These are phyloP conservation scores for Chesias legatella DNA, from an alignment of 2,888 invertebrate species.

Conservation along the genomic window DNA sequence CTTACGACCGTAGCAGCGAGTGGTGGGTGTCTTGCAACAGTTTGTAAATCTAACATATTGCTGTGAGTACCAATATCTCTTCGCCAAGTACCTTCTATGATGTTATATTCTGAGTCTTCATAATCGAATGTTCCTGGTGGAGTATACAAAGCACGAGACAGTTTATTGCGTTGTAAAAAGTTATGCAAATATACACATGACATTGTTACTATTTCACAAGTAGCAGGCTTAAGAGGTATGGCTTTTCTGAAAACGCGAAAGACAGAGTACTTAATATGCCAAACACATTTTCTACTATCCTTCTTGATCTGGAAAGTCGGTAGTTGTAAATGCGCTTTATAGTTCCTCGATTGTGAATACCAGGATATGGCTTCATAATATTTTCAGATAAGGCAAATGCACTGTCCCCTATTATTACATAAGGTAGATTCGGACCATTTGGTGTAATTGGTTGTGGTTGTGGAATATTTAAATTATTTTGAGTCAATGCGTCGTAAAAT, in stretches of 20 bases:
- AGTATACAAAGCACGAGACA: no score
- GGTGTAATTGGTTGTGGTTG: background rate
- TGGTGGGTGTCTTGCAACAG: no score
- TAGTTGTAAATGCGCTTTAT: slow-evolving; percentile 17
- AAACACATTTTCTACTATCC: slow-evolving; percentile 22
- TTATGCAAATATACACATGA: slow-evolving; percentile 32
- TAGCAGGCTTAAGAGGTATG: slow-evolving; percentile 3
- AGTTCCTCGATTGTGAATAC: slow-evolving; percentile 13
- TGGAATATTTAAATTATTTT: slow-evolving; percentile 19
- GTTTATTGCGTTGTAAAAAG: slow-evolving; percentile 6
- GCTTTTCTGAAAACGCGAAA: slow-evolving; percentile 17
- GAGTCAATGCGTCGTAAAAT: slow-evolving; percentile 22
- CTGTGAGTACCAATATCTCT: no score
- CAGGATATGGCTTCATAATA: slow-evolving; percentile 19
- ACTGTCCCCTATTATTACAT: slow-evolving; percentile 16
- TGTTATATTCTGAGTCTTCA: no score
- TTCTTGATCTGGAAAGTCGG: slow-evolving; percentile 17
- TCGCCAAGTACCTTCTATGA: no score
- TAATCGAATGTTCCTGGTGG: no score
- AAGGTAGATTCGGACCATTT: slow-evolving; percentile 5
- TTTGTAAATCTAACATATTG: no score
- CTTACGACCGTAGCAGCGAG: no score
- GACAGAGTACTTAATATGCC: slow-evolving; percentile 16
- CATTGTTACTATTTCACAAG: slow-evolving; percentile 19
- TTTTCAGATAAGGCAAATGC: slow-evolving; percentile 21